Evolutionary conservation across 2,888 invertebrate species (phyloP).

Genomic region (Cheilosia variabilis): DNA sequence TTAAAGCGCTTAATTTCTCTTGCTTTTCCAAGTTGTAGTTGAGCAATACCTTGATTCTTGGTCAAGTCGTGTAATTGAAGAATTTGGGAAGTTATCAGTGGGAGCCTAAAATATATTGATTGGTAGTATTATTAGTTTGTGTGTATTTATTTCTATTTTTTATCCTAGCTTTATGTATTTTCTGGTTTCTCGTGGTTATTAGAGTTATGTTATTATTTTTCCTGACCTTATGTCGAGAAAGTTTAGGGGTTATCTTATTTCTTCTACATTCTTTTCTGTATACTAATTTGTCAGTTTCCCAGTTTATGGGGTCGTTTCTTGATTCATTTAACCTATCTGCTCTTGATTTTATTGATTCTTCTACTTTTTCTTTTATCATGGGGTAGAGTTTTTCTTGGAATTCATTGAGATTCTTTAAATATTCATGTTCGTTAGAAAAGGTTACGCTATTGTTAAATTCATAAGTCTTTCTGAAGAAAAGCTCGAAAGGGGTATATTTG

Average conservation of each 20-base stretch:
- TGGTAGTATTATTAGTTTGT: not conserved
- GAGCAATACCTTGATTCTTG: constrained; percentile 5
- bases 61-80: constrained; percentile 2
- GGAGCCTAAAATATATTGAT: no score
- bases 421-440: constrained; percentile 26
- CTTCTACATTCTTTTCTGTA: constrained; percentile 68
- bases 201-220: constrained; percentile 50
- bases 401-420: constrained; percentile 24
- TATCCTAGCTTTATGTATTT: constrained; percentile 40
- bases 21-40: constrained; percentile 3
- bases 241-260: constrained; percentile 65
- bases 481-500: constrained; percentile 39
- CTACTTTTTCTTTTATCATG: not conserved
- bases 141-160: constrained; percentile 28
- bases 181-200: constrained; percentile 35
- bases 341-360: not conserved
- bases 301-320: constrained; percentile 37
- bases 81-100: not conserved
- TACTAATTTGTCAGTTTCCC: constrained; percentile 37
- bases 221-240: constrained; percentile 58
- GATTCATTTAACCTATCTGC: constrained; percentile 42
- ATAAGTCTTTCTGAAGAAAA: constrained; percentile 31
- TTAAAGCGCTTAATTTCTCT: constrained; percentile 1
- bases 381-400: constrained; percentile 53
- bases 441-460: constrained; percentile 32